Conservation (phyloP, 2,888 invertebrate species). For the Patella ulyssiponensis region DNA sequence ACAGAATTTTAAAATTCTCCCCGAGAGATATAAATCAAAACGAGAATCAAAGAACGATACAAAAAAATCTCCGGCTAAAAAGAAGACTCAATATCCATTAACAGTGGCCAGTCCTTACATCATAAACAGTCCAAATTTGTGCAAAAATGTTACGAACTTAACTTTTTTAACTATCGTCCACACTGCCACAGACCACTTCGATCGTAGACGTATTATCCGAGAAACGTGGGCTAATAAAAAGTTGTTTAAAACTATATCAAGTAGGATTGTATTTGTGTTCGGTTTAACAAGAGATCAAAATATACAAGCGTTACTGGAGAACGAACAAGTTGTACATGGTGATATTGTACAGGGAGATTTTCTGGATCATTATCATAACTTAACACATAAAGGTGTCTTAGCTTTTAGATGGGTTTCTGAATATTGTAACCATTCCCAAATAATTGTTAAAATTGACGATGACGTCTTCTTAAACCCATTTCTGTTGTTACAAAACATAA, state of each 20-base stretch:
- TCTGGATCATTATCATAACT: constrained; percentile 55
- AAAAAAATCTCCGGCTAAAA: constrained; percentile 14
- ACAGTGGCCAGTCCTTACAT: constrained; percentile 48
- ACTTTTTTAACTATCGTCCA: constrained; percentile 55
- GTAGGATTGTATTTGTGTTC: constrained; percentile 55
- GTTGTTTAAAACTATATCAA: constrained; percentile 40
- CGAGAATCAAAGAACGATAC: not conserved
- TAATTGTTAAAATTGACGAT: constrained; percentile 60
- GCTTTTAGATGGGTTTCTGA: constrained; percentile 56
- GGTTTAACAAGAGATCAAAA: constrained; percentile 43
- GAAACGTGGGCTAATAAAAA: constrained; percentile 59
- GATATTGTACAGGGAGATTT: constrained; percentile 64
- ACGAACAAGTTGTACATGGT: constrained; percentile 49
- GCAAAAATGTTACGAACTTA: constrained; percentile 40
- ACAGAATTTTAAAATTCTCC: not conserved
- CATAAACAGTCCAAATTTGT: constrained; percentile 52
- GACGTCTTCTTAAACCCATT: constrained; percentile 63
- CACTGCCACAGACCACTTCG: constrained; percentile 50
- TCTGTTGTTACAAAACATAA: constrained; percentile 45
- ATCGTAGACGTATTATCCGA: constrained; percentile 48
- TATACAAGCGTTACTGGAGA: constrained; percentile 50
- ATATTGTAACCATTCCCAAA: constrained; percentile 50
- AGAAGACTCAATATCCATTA: constrained; percentile 47
- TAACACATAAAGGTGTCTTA: constrained; percentile 61
- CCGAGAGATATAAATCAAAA: not conserved